phyloP scores from a whole-genome alignment of 2,113 vertebrate genomes.

The Bos javanicus region DNA sequence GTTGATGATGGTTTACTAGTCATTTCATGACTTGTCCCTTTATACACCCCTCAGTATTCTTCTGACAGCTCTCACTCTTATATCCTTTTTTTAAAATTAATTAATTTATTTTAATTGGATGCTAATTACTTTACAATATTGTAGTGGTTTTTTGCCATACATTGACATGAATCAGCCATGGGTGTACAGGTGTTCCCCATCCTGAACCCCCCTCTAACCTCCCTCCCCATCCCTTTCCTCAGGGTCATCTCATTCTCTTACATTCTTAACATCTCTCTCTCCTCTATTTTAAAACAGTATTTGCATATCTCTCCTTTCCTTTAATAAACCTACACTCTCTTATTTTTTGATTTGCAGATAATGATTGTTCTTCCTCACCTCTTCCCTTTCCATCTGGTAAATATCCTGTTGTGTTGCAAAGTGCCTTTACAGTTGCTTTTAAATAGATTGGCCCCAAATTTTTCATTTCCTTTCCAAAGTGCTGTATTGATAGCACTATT shows the following conservation, averaged over 20 bases:
- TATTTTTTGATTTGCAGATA: background rate
- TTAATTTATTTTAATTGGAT: background rate
- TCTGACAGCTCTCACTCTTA: background rate
- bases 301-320: background rate
- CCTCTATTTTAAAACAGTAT: background rate
- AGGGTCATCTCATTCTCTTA: background rate
- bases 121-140: background rate
- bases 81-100: background rate
- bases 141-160: background rate
- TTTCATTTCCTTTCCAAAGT: background rate
- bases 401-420: background rate
- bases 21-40: background rate
- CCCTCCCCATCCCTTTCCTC: background rate
- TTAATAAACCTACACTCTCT: background rate
- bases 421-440: background rate
- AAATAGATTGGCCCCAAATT: background rate
- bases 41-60: background rate
- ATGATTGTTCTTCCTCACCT: background rate
- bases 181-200: too few species aligned
- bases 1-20: background rate
- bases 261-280: background rate
- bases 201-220: too few species aligned
- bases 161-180: too few species aligned
- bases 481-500: background rate
- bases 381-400: background rate